Conservation (phyloP, 2,797 vertebrate genomes). For the Amphiprion clarkii region DNA sequence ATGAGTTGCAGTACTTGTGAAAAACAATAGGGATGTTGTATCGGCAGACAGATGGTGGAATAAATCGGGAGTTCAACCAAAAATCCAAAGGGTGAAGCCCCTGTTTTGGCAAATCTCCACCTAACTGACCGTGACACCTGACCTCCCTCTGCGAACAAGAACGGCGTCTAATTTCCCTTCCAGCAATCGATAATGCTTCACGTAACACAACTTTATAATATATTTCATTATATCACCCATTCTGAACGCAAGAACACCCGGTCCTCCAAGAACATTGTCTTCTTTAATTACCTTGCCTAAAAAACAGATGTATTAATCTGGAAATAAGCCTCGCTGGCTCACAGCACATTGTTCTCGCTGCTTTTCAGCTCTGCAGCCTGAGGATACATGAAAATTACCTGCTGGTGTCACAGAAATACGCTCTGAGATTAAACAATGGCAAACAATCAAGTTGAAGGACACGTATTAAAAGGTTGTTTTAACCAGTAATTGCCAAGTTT, state of each 20-base stretch:
- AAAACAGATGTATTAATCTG: conserved; percentile 9
- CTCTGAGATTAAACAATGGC: conserved; percentile 49
- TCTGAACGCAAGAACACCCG: conserved; percentile 9
- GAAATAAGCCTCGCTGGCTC: conserved; percentile 7
- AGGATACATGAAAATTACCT: conserved; percentile 51
- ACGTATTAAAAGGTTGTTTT: conserved; percentile 46
- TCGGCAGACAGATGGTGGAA: not conserved
- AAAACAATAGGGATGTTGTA: not conserved
- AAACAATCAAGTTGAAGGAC: conserved; percentile 58
- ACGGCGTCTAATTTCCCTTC: not conserved
- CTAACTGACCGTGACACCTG: not conserved
- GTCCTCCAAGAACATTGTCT: not conserved
- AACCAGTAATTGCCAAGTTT: conserved; percentile 30
- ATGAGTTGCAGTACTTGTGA: not conserved
- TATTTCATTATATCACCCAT: conserved; percentile 17
- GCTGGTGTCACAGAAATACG: conserved; percentile 61
- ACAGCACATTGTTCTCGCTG: conserved; percentile 23
- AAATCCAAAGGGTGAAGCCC: no score
- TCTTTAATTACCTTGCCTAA: conserved; percentile 21
- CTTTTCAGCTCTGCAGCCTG: conserved; percentile 38
- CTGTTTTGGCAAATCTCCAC: conserved; percentile 7
- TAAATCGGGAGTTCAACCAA: not conserved
- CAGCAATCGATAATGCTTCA: conserved; percentile 8
- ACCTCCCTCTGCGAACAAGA: not conserved
- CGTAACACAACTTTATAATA: conserved; percentile 12